Evolutionary conservation across 2,113 vertebrate species (phyloP).

Genomic region (Microcebus tavaratra): DNA sequence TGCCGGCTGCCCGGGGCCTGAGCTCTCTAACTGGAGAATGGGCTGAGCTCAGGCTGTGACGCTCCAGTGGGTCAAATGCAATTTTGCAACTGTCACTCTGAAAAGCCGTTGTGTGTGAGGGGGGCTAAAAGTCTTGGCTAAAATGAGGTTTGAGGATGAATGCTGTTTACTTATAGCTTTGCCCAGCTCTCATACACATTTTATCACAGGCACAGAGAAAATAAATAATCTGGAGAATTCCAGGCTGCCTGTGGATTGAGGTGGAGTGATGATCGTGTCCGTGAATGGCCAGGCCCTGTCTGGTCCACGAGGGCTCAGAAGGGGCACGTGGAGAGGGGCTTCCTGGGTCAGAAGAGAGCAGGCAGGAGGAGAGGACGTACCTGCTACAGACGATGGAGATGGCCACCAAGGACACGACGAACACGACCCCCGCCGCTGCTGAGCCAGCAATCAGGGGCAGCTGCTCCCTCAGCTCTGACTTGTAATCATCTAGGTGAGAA

Average conservation of each 20-base stretch:
- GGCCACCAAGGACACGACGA: constrained; percentile 96
- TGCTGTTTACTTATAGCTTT: neutral
- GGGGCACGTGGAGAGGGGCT: neutral
- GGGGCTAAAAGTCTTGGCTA: neutral
- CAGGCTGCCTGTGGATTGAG: neutral
- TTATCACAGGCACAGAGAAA: constrained; percentile 15
- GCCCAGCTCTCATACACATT: neutral
- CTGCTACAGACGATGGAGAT: constrained; percentile 99
- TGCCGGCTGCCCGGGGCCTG: neutral
- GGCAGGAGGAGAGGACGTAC: constrained; percentile 78
- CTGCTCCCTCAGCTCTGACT: constrained; percentile 97
- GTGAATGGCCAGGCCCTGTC: neutral
- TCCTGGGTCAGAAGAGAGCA: neutral
- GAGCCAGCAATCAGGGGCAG: constrained; percentile 97
- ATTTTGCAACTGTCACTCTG: constrained; percentile 43
- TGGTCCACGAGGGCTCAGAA: neutral
- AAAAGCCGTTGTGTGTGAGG: neutral
- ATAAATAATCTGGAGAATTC: constrained; percentile 11
- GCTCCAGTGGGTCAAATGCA: constrained; percentile 16
- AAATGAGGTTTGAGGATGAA: constrained; percentile 7
- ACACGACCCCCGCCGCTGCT: constrained; percentile 95
- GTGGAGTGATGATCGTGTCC: neutral
- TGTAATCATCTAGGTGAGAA: constrained; percentile 94
- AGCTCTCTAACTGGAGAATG: neutral
- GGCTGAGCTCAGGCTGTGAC: neutral